These are phyloP conservation scores for Pollenia griseotomentosa DNA, from an alignment of 2,888 invertebrate genomes.

Conservation along the genomic window DNA sequence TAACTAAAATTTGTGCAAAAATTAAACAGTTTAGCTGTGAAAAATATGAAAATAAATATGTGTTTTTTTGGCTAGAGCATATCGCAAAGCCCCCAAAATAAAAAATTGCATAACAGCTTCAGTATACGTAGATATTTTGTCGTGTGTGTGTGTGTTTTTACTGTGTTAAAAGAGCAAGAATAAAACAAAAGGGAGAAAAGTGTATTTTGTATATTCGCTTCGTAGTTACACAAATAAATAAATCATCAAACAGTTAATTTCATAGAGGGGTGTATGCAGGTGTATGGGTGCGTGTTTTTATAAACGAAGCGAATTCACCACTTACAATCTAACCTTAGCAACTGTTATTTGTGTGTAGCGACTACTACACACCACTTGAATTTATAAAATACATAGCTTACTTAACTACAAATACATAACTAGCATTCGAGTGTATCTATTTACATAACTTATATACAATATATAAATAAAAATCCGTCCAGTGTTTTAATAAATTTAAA, in stretches of 20 bases:
- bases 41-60: constrained; percentile 41
- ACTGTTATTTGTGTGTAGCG: constrained; percentile 46
- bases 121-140: constrained; percentile 74
- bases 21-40: constrained; percentile 45
- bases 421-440: constrained; percentile 20
- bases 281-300: constrained; percentile 37
- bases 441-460: neutral
- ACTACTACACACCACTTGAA: neutral
- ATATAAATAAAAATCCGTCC: constrained; percentile 57
- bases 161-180: constrained; percentile 8
- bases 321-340: constrained; percentile 49
- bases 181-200: constrained; percentile 26
- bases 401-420: neutral
- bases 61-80: constrained; percentile 37
- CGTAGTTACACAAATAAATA: constrained; percentile 18
- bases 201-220: constrained; percentile 24
- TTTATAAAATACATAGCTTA: constrained; percentile 5
- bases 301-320: constrained; percentile 57
- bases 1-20: constrained; percentile 51
- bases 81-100: constrained; percentile 76
- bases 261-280: constrained; percentile 12
- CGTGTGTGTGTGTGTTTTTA: constrained; percentile 75
- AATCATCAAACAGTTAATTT: constrained; percentile 23
- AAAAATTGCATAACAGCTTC: constrained; percentile 81
- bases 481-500: constrained; percentile 46